Percentiles rank a stretch among this genome's conserved stretches.
phyloP scores from a whole-genome alignment of 2,113 vertebrate species.

The Albula glossodonta region DNA sequence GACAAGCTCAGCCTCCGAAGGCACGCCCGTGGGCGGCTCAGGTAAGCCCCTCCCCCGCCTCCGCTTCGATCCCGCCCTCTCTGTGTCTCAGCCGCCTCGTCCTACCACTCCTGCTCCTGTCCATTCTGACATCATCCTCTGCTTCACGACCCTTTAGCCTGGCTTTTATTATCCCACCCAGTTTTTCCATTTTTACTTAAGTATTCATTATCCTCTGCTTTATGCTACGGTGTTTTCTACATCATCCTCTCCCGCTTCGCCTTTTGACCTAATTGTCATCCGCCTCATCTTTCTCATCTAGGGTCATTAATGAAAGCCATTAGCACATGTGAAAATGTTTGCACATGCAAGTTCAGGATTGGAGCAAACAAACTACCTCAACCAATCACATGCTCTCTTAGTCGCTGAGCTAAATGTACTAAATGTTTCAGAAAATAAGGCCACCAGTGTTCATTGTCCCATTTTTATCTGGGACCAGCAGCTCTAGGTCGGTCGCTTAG shows the following conservation, averaged over 20 bases:
- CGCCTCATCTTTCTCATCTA: not conserved
- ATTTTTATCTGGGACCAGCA: too few species aligned
- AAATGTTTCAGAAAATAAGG: too few species aligned
- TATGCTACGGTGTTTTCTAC: not conserved
- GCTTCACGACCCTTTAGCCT: not conserved
- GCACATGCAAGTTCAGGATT: too few species aligned
- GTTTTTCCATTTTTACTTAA: not conserved
- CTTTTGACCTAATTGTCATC: not conserved
- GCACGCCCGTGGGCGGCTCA: constrained; percentile 65
- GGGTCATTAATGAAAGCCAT: not conserved
- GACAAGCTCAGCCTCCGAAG: constrained; percentile 57
- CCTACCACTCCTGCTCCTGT: not conserved
- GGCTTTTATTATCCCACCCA: not conserved
- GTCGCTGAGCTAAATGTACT: too few species aligned
- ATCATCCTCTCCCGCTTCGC: not conserved
- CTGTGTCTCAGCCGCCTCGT: too few species aligned
- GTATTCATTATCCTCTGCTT: too few species aligned
- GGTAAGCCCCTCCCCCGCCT: constrained; percentile 53
- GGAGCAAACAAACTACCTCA: too few species aligned
- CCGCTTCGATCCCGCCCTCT: too few species aligned
- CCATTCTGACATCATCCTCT: not conserved
- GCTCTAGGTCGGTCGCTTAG: too few species aligned
- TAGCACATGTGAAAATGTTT: too few species aligned
- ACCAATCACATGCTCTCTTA: too few species aligned
- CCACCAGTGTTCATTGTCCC: too few species aligned